Evolutionary conservation across 2,888 invertebrate genomes (phyloP).

Genomic region (Trissoscelio sp.): DNA sequence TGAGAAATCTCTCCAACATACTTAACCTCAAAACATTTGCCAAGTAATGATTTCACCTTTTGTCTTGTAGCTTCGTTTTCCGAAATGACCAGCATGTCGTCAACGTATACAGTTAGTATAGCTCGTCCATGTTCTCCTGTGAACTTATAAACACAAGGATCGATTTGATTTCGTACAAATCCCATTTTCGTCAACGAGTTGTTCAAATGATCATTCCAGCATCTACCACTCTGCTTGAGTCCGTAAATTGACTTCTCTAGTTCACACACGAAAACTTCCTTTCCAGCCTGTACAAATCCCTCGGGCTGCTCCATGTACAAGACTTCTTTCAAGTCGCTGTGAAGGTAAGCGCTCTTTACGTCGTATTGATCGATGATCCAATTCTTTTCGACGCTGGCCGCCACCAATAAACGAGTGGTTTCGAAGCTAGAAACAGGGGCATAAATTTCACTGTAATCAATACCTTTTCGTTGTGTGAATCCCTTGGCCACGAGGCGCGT

Average conservation of each 20-base stretch:
- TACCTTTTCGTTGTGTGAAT: conserved; percentile 53
- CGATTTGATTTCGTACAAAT: conserved; percentile 43
- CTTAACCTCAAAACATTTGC: conserved; percentile 52
- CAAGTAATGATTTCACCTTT: conserved; percentile 30
- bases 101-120: conserved; percentile 61
- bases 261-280: no score
- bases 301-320: conserved; percentile 69
- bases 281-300: conserved; percentile 26
- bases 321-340: conserved; percentile 59
- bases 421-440: conserved; percentile 67
- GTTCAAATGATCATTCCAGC: conserved; percentile 59
- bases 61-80: conserved; percentile 44
- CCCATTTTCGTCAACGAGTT: conserved; percentile 22
- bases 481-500: conserved; percentile 68
- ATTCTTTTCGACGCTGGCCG: conserved; percentile 56
- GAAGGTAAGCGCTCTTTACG: conserved; percentile 64
- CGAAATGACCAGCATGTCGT: conserved; percentile 57
- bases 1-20: conserved; percentile 58
- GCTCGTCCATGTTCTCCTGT: conserved; percentile 31
- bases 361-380: conserved; percentile 68
- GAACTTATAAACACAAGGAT: conserved; percentile 65
- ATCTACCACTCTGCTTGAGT: conserved; percentile 64
- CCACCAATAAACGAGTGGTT: conserved; percentile 57
- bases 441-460: conserved; percentile 66
- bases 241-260: conserved; percentile 65